Conservation (phyloP, 2,888 invertebrate genomes). For the Cartodere bifasciata region DNA sequence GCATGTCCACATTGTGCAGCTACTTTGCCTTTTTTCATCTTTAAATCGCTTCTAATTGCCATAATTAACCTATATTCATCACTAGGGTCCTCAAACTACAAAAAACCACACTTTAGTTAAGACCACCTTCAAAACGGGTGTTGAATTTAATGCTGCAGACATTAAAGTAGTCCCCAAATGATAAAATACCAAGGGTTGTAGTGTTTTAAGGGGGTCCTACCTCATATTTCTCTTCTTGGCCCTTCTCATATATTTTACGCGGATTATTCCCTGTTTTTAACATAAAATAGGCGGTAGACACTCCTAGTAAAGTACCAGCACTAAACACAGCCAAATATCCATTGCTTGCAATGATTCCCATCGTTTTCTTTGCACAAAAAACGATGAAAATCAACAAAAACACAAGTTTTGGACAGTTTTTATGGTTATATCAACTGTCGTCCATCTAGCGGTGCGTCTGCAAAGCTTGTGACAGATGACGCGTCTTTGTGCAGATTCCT, state of each 20-base stretch:
- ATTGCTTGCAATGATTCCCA: slow-evolving; percentile 26
- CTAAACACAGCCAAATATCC: slow-evolving; percentile 25
- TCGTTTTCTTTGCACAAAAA: no score
- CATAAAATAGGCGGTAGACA: slow-evolving; percentile 25
- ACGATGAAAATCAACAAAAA: no score
- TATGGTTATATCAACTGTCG: no score
- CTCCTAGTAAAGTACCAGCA: slow-evolving; percentile 28
- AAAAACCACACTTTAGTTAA: no score
- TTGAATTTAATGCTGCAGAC: slow-evolving; percentile 2
- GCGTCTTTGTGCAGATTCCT: no score
- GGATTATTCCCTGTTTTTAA: slow-evolving; percentile 13
- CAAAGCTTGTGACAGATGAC: no score
- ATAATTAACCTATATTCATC: slow-evolving; percentile 70
- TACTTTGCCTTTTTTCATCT: slow-evolving; percentile 92
- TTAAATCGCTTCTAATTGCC: slow-evolving; percentile 77
- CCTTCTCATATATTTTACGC: slow-evolving; percentile 18
- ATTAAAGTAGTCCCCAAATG: slow-evolving; percentile 1
- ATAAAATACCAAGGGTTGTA: not conserved
- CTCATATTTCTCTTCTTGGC: slow-evolving; percentile 29
- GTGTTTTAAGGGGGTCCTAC: slow-evolving; percentile 16
- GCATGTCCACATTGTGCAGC: slow-evolving; percentile 93
- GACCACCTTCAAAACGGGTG: no score
- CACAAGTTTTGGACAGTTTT: no score
- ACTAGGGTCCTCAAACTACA: slow-evolving; percentile 28
- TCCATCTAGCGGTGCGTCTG: no score